A percentile compares a stretch with the other conserved stretches of the same genome.
phyloP scores from a whole-genome alignment of 2,888 invertebrate species.

The Cheilosia vulpina region DNA sequence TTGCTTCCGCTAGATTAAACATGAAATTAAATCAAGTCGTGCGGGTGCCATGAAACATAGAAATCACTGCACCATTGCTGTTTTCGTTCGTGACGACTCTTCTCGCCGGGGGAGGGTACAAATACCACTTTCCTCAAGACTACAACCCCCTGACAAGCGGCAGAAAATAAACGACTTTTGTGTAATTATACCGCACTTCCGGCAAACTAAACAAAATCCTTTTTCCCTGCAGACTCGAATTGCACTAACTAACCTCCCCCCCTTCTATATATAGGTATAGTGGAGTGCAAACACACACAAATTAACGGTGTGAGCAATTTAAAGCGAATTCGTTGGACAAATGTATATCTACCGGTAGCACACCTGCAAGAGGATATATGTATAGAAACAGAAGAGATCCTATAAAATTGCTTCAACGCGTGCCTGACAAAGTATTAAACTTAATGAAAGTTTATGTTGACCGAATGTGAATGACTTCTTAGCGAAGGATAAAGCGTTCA shows the following conservation, averaged over 20 bases:
- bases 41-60: slow-evolving; percentile 52
- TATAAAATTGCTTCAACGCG: slow-evolving; percentile 43
- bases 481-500: not conserved
- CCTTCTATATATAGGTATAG: not conserved
- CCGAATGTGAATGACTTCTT: slow-evolving; percentile 62
- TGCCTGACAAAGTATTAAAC: slow-evolving; percentile 55
- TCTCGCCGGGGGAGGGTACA: not conserved
- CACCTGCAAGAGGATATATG: not conserved
- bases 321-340: slow-evolving; percentile 42
- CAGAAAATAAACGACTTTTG: slow-evolving; percentile 43
- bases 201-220: slow-evolving; percentile 56
- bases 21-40: slow-evolving; percentile 56
- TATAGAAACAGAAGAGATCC: not conserved
- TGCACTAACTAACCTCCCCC: not conserved
- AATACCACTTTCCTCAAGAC: slow-evolving; percentile 14
- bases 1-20: slow-evolving; percentile 63
- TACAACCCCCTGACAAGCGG: slow-evolving; percentile 43
- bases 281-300: slow-evolving; percentile 39
- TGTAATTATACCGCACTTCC: slow-evolving; percentile 69
- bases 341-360: slow-evolving; percentile 23
- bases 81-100: slow-evolving; percentile 14
- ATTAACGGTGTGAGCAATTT: slow-evolving; percentile 55
- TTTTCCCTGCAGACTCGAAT: slow-evolving; percentile 2
- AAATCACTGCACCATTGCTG: slow-evolving; percentile 54
- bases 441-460: slow-evolving; percentile 69